Evolutionary conservation across 2,888 invertebrate genomes (phyloP).

Genomic region (Quadriops clusia): DNA sequence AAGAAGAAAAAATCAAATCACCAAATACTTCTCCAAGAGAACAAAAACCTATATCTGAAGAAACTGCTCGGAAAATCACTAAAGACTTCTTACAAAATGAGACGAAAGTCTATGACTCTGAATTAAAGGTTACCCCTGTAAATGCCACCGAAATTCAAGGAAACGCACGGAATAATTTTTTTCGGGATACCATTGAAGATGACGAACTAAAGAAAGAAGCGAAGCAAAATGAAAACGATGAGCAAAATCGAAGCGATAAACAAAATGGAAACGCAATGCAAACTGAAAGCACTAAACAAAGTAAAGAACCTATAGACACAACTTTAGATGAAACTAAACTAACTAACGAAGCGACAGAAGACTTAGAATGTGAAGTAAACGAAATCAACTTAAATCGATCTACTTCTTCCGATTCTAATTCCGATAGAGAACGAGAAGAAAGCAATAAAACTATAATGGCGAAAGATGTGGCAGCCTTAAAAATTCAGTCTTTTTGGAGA

Average conservation of each 20-base stretch:
- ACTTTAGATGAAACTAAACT: conserved; percentile 3
- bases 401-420: no score
- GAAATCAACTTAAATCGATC: no score
- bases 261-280: not conserved
- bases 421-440: no score
- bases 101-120: no score
- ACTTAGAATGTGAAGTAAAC: not conserved
- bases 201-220: not conserved
- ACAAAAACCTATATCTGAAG: no score
- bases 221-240: not conserved
- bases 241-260: not conserved
- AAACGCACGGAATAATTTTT: not conserved
- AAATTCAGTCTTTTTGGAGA: no score
- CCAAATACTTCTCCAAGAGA: no score
- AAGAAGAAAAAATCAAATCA: no score
- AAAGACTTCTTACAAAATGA: no score
- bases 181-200: not conserved
- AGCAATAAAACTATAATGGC: no score
- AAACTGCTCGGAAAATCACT: no score
- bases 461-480: no score
- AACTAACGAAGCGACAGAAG: conserved; percentile 5
- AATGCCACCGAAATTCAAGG: not conserved
- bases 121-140: not conserved
- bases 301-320: not conserved
- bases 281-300: not conserved